Percentiles rank a stretch among this genome's conserved stretches.
These are phyloP conservation scores for Dendropsophus ebraccatus DNA, from an alignment of 2,113 vertebrate genomes.

Conservation along the genomic window DNA sequence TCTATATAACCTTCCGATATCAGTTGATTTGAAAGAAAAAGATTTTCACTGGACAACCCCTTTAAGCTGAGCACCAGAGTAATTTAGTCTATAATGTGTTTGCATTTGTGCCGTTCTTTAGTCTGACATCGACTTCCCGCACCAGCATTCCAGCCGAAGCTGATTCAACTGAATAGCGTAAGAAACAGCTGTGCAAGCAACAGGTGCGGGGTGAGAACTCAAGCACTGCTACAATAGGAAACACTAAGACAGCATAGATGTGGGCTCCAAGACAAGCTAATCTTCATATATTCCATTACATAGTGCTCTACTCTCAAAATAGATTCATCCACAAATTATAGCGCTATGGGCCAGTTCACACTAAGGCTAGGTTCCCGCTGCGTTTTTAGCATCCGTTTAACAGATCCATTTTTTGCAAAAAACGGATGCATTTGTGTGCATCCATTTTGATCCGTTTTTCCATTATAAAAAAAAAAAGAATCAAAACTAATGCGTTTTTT, in stretches of 20 bases:
- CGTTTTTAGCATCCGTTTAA: too few relatives aligned
- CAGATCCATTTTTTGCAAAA: too few relatives aligned
- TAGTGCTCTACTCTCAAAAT: not conserved
- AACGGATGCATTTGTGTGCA: too few relatives aligned
- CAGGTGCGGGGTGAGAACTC: constrained; percentile 21
- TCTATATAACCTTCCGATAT: too few relatives aligned
- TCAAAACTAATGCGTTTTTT: too few relatives aligned
- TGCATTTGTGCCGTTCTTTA: not conserved
- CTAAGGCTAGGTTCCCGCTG: too few relatives aligned
- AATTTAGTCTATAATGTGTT: not conserved
- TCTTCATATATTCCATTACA: not conserved
- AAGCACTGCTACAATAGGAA: not conserved
- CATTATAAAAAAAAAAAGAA: too few relatives aligned
- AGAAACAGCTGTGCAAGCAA: constrained; percentile 30
- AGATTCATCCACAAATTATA: not conserved
- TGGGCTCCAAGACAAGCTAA: not conserved
- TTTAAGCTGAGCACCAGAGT: not conserved
- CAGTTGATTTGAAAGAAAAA: too few relatives aligned
- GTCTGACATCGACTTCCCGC: not conserved
- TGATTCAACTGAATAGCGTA: not conserved
- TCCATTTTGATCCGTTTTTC: too few relatives aligned
- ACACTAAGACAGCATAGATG: not conserved
- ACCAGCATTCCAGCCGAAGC: not conserved
- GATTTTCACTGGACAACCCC: too few relatives aligned
- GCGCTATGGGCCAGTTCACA: too few relatives aligned